Evolutionary conservation across 1,140 invertebrate species (phyloP).

Genomic region (Episyrphus balteatus): DNA sequence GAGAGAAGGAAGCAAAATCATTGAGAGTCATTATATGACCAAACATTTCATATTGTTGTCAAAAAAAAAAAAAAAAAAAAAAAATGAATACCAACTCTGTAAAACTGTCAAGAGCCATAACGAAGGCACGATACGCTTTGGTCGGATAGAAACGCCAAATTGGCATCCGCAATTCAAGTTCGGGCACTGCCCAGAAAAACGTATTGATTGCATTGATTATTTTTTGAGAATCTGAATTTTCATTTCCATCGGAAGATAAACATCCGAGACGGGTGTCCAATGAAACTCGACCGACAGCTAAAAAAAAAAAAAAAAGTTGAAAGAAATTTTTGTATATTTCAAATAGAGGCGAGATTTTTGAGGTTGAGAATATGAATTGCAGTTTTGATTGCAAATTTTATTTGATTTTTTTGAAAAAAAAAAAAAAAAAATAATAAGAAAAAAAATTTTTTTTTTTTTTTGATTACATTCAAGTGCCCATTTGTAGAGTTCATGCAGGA

Average conservation of each 20-base stretch:
- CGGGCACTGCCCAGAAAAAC: slow-evolving; percentile 68
- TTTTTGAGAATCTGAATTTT: slow-evolving; percentile 59
- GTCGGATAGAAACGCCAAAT: slow-evolving; percentile 71
- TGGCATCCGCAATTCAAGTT: slow-evolving; percentile 66
- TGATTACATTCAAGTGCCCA: slow-evolving; percentile 79
- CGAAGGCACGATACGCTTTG: slow-evolving; percentile 59
- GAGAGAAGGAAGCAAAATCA: slow-evolving; percentile 7
- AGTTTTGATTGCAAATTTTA: background rate
- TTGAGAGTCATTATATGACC: slow-evolving; percentile 23
- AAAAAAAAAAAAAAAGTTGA: too few species aligned
- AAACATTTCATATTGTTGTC: background rate
- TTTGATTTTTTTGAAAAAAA: too few species aligned
- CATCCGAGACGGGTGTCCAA: slow-evolving; percentile 69
- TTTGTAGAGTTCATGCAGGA: slow-evolving; percentile 73
- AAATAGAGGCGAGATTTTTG: too few species aligned
- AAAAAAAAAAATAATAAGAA: too few species aligned
- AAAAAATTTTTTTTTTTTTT: too few species aligned
- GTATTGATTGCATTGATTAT: slow-evolving; percentile 69
- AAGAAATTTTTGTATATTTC: background rate
- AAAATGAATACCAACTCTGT: slow-evolving; percentile 45
- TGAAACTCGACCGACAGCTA: slow-evolving; percentile 70
- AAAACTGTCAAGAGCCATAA: slow-evolving; percentile 58
- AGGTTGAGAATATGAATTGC: slow-evolving; percentile 16
- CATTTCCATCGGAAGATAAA: slow-evolving; percentile 47
- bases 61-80: background rate